These are phyloP conservation scores for Tragelaphus buxtoni DNA, from an alignment of 2,113 vertebrate genomes.

Conservation along the genomic window DNA sequence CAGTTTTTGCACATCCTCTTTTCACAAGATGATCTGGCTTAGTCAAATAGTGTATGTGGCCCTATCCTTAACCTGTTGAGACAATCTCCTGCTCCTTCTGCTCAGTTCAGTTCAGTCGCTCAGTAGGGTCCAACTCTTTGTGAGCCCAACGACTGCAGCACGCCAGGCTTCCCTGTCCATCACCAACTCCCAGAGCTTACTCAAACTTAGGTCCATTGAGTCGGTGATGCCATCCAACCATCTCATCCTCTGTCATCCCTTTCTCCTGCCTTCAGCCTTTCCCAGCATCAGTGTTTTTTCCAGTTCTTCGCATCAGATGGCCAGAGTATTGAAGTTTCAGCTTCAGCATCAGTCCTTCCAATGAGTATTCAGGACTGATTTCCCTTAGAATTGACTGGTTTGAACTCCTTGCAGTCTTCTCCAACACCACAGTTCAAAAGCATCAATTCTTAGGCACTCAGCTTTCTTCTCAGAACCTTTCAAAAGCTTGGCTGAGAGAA, in stretches of 20 bases:
- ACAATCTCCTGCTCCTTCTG: not conserved
- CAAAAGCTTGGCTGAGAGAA: not conserved
- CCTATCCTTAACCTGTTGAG: not conserved
- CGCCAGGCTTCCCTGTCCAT: not conserved
- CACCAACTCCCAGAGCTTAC: not conserved
- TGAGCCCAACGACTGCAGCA: not conserved
- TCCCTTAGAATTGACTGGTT: not conserved
- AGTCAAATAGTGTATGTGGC: accelerated
- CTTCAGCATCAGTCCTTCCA: not conserved
- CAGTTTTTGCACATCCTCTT: not conserved
- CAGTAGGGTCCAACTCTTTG: not conserved
- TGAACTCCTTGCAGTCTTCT: not conserved
- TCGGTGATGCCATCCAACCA: not conserved
- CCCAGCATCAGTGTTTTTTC: not conserved
- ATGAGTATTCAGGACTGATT: not conserved
- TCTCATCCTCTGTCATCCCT: not conserved
- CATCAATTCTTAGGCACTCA: not conserved
- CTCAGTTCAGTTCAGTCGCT: not conserved
- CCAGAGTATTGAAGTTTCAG: not conserved
- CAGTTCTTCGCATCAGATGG: not conserved
- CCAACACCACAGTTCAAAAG: not conserved
- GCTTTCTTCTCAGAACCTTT: not conserved
- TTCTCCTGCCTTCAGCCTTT: not conserved
- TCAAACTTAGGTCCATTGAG: not conserved
- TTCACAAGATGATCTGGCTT: not conserved